Evolutionary conservation across 2,888 invertebrate species (phyloP).

Genomic region (Teinopalpus imperialis): DNA sequence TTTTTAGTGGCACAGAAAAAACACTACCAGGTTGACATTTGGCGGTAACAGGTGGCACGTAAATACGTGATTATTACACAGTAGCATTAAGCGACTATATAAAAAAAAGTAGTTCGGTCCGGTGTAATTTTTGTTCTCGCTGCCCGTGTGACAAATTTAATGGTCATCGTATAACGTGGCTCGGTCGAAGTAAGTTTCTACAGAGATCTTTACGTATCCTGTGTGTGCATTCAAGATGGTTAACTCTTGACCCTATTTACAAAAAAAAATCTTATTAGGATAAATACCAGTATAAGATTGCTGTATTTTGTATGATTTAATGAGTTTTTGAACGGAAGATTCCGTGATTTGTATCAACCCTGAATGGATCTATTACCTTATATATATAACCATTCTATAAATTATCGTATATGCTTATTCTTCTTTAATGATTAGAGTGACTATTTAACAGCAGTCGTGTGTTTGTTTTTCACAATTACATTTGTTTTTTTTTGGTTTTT

Average conservation of each 20-base stretch:
- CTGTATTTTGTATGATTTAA: too few species aligned
- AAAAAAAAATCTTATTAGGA: too few species aligned
- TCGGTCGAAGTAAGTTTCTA: conserved; percentile 19
- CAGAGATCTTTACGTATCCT: conserved; percentile 24
- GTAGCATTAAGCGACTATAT: conserved; percentile 42
- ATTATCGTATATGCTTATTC: too few species aligned
- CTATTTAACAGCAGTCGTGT: too few species aligned
- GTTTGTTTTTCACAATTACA: too few species aligned
- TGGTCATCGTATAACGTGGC: conserved; percentile 33
- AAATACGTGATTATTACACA: conserved; percentile 44
- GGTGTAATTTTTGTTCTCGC: conserved; percentile 38
- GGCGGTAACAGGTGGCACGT: conserved; percentile 38
- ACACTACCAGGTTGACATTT: conserved; percentile 35
- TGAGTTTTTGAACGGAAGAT: too few species aligned
- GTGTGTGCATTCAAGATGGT: conserved; percentile 9
- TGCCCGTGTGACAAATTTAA: conserved; percentile 33
- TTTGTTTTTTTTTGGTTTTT: too few species aligned
- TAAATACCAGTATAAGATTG: too few species aligned
- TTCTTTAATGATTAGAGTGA: too few species aligned
- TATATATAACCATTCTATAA: too few species aligned
- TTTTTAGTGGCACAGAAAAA: conserved; percentile 40
- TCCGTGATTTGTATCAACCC: too few species aligned
- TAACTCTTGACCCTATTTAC: conserved; percentile 10
- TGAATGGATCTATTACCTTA: too few species aligned
- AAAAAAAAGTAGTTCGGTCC: conserved; percentile 33